A percentile compares a stretch with the other conserved stretches of the same genome.
phyloP scores from a whole-genome alignment of 92 coral and sea anemone species.

The Anthopleura xanthogrammica region DNA sequence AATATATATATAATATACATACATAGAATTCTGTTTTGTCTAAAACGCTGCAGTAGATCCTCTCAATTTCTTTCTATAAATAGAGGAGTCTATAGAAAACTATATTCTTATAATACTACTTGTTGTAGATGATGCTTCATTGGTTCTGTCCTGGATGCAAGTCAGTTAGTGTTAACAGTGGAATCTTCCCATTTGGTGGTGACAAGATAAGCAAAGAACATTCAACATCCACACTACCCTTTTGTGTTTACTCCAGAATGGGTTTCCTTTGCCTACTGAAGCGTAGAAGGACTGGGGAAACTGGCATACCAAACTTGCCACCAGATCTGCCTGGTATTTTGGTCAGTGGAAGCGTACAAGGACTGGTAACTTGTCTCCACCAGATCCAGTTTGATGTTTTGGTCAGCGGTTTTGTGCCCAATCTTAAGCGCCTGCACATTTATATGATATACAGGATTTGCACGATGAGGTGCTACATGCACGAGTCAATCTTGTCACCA shows the following conservation, averaged over 20 bases:
- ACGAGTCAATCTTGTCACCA: too few relatives aligned
- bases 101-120: too few relatives aligned
- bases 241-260: conserved; percentile 8
- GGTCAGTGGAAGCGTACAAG: not conserved
- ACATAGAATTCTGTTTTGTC: not conserved
- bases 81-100: too few relatives aligned
- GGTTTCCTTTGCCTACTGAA: conserved; percentile 5
- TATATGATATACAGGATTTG: too few relatives aligned
- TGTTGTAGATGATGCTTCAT: not conserved
- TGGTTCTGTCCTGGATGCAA: not conserved
- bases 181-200: not conserved
- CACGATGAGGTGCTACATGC: too few relatives aligned
- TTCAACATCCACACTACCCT: not conserved
- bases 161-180: not conserved
- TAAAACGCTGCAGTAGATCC: not conserved
- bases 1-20: not conserved
- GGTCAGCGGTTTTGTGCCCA: too few relatives aligned
- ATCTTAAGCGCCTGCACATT: too few relatives aligned
- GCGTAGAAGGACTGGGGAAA: not conserved
- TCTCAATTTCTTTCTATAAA: not conserved
- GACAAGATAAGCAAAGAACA: not conserved
- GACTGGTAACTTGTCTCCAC: too few relatives aligned
- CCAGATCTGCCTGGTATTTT: conserved; percentile 1
- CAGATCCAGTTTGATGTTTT: too few relatives aligned
- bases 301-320: not conserved